Evolutionary conservation across 2,113 vertebrate genomes (phyloP).

Genomic region (Apodemus speciosus): DNA sequence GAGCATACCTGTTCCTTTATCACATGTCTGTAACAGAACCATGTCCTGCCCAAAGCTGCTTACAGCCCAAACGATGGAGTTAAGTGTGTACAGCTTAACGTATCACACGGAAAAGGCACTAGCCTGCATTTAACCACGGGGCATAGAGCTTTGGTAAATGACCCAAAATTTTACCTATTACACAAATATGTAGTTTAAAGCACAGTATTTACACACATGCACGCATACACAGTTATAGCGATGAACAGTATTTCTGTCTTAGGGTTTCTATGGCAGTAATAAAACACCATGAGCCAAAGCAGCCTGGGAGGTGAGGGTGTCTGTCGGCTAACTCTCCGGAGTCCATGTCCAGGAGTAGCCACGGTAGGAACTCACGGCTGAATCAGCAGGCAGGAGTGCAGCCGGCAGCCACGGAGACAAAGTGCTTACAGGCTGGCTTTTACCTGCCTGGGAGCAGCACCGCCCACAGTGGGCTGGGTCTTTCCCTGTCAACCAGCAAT

Average conservation of each 20-base stretch:
- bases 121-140: not conserved
- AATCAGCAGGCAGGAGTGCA: not conserved
- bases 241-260: not conserved
- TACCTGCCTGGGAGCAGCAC: not conserved
- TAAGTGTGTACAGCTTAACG: not conserved
- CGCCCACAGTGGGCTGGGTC: not conserved
- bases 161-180: not conserved
- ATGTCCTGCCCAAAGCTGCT: not conserved
- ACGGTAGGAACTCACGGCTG: not conserved
- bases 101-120: conserved; percentile 34
- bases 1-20: not conserved
- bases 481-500: not conserved
- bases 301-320: not conserved
- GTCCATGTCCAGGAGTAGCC: not conserved
- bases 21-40: not conserved
- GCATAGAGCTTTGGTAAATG: not conserved
- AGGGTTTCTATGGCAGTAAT: not conserved
- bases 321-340: not conserved
- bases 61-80: not conserved
- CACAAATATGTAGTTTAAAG: not conserved
- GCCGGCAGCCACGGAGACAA: not conserved
- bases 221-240: too few species aligned
- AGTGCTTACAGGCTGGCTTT: not conserved
- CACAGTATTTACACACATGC: not conserved
- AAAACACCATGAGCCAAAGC: not conserved